phyloP scores from a whole-genome alignment of 2,888 invertebrate species.

The Cheilosia grossa region DNA sequence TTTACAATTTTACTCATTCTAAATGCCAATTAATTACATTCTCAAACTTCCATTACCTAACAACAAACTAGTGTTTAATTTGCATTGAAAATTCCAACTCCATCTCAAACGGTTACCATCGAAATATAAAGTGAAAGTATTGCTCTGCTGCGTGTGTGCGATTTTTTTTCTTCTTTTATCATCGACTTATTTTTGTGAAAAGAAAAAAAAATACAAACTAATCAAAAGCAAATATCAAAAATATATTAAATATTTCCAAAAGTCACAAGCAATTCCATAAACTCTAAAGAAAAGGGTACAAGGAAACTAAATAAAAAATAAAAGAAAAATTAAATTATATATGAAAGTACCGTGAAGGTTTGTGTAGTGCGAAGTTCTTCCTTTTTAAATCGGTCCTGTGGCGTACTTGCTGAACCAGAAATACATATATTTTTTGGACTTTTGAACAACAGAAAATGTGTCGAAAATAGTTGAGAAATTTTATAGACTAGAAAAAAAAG shows the following conservation, averaged over 20 bases:
- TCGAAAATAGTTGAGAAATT: slow-evolving; percentile 68
- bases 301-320: slow-evolving; percentile 20
- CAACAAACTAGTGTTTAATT: slow-evolving; percentile 72
- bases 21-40: slow-evolving; percentile 73
- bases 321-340: slow-evolving; percentile 49
- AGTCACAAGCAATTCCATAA: slow-evolving; percentile 36
- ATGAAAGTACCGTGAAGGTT: slow-evolving; percentile 70
- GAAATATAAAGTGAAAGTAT: slow-evolving; percentile 74
- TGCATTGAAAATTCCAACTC: slow-evolving; percentile 66
- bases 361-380: slow-evolving; percentile 60
- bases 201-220: slow-evolving; percentile 52
- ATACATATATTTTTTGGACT: slow-evolving; percentile 25
- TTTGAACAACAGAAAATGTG: slow-evolving; percentile 44
- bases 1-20: slow-evolving; percentile 73
- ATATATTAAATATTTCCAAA: slow-evolving; percentile 18
- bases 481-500: slow-evolving; percentile 47
- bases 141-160: slow-evolving; percentile 68
- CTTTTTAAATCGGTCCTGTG: slow-evolving; percentile 42
- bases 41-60: slow-evolving; percentile 73
- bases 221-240: slow-evolving; percentile 32
- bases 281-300: slow-evolving; percentile 24
- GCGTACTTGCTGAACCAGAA: slow-evolving; percentile 10
- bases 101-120: slow-evolving; percentile 58
- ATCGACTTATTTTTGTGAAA: slow-evolving; percentile 66
- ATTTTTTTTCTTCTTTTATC: slow-evolving; percentile 56